phyloP scores from a whole-genome alignment of 92 coral and sea anemone species.

The Zoanthus sansibaricus region DNA sequence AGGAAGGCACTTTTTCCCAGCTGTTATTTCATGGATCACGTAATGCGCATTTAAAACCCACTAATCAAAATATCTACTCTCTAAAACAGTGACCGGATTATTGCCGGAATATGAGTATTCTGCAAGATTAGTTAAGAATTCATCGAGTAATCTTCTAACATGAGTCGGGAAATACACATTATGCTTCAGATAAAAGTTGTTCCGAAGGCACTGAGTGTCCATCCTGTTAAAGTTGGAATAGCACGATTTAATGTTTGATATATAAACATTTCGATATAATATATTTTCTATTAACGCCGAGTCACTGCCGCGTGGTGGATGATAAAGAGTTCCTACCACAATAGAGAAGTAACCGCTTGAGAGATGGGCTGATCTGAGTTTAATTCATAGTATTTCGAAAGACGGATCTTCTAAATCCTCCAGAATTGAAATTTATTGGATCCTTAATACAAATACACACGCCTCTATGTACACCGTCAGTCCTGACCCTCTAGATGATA shows the following conservation, averaged over 20 bases:
- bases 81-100: no score
- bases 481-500: not conserved
- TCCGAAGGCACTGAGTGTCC: not conserved
- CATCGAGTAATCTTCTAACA: not conserved
- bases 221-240: not conserved
- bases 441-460: conserved; percentile 8
- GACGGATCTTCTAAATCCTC: conserved; percentile 19
- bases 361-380: conserved; percentile 42
- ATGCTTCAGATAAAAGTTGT: not conserved
- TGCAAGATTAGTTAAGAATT: not conserved
- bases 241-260: not conserved
- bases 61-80: no score
- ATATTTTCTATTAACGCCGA: not conserved
- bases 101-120: not conserved
- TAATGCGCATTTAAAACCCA: no score
- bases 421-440: conserved; percentile 25
- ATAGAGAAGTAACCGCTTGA: conserved; percentile 57
- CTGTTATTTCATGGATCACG: no score
- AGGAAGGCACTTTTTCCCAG: no score
- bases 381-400: conserved; percentile 19
- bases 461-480: conserved; percentile 8
- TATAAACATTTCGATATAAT: no score
- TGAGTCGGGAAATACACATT: not conserved
- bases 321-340: conserved; percentile 51
- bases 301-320: conserved; percentile 59